These are phyloP conservation scores for Anolis apletophallus DNA, from an alignment of 2,797 vertebrate genomes.

Conservation along the genomic window DNA sequence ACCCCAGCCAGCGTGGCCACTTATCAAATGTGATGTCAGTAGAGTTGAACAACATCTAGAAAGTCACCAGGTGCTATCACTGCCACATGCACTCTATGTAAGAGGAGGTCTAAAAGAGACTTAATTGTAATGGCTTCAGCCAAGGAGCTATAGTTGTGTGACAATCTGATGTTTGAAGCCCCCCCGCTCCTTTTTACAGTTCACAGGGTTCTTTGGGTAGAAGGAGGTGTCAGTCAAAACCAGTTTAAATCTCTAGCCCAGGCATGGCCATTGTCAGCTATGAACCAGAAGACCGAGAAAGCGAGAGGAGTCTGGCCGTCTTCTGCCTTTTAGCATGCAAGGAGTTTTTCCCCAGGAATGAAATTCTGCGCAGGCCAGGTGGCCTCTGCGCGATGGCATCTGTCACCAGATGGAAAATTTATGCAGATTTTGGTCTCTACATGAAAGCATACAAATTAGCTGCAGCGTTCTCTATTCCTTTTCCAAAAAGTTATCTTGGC, in stretches of 20 bases:
- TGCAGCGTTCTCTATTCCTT: neutral
- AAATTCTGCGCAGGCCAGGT: neutral
- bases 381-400: neutral
- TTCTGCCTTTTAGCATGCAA: neutral
- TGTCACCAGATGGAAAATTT: neutral
- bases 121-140: neutral
- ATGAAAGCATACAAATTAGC: neutral
- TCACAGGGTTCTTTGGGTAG: neutral
- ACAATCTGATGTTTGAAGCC: neutral
- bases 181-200: neutral
- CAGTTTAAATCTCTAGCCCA: neutral
- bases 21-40: neutral
- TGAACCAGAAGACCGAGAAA: neutral
- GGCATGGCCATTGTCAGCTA: constrained; percentile 1
- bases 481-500: neutral
- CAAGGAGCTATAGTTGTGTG: neutral
- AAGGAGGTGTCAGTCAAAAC: neutral
- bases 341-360: no score
- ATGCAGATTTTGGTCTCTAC: neutral
- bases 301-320: neutral
- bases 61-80: neutral
- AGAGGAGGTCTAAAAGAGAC: neutral
- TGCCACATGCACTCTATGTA: neutral
- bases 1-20: neutral
- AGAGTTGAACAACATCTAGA: neutral